Percentiles rank a stretch among this genome's conserved stretches.
These are phyloP conservation scores for Pseudanteris insignis DNA, from an alignment of 2,888 invertebrate species.

Conservation along the genomic window DNA sequence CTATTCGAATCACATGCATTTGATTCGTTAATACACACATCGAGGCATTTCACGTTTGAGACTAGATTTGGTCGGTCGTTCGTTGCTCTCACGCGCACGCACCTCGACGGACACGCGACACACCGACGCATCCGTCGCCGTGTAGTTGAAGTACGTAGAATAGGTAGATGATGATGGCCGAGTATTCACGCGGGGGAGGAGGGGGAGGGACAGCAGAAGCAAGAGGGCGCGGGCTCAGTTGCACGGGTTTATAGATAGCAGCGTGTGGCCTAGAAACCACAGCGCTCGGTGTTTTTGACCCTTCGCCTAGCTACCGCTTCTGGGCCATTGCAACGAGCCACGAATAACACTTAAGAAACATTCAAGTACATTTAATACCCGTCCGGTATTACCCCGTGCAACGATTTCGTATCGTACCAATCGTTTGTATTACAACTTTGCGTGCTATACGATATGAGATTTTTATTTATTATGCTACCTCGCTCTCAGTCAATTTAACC, in stretches of 20 bases:
- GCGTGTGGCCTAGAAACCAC: slow-evolving; percentile 66
- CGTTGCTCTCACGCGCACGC: slow-evolving; percentile 26
- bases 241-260: slow-evolving; percentile 66
- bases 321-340: slow-evolving; percentile 65
- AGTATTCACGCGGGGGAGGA: slow-evolving; percentile 22
- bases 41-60: no score
- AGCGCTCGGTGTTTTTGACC: slow-evolving; percentile 67
- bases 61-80: slow-evolving; percentile 30
- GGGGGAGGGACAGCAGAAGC: slow-evolving; percentile 36
- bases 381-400: no score
- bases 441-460: no score
- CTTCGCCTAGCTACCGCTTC: slow-evolving; percentile 66
- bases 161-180: slow-evolving; percentile 35
- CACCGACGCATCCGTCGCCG: slow-evolving; percentile 12
- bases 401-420: no score
- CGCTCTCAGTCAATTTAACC: no score
- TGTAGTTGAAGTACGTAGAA: slow-evolving; percentile 26
- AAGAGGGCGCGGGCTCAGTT: slow-evolving; percentile 48
- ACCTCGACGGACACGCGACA: slow-evolving; percentile 14
- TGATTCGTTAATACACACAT: background rate
- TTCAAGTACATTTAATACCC: slow-evolving; percentile 30
- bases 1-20: no score
- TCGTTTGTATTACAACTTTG: no score
- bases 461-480: no score
- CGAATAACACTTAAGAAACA: slow-evolving; percentile 45